Evolutionary conservation across 2,888 invertebrate genomes (phyloP).

Genomic region (Tenthredo notha): DNA sequence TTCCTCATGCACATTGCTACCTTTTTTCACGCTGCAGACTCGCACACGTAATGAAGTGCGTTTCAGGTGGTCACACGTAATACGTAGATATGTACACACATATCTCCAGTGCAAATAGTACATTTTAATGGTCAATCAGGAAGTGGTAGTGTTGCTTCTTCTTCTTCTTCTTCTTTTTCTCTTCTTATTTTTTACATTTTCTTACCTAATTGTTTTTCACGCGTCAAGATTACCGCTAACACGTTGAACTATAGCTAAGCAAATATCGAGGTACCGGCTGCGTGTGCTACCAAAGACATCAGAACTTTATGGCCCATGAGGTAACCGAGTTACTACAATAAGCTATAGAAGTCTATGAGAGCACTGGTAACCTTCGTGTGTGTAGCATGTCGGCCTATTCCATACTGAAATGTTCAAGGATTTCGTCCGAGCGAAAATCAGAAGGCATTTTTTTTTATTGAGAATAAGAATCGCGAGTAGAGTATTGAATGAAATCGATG

Average conservation of each 20-base stretch:
- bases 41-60: constrained; percentile 35
- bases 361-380: neutral
- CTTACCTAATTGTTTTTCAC: constrained; percentile 5
- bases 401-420: neutral
- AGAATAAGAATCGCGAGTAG: neutral
- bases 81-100: neutral
- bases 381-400: neutral
- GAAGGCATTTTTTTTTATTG: neutral
- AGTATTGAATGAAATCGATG: neutral
- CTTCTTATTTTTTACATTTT: neutral
- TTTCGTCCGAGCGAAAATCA: neutral
- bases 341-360: neutral
- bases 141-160: neutral
- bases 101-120: neutral
- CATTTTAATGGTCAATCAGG: constrained; percentile 32
- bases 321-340: neutral
- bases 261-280: neutral
- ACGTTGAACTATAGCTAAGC: neutral
- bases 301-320: constrained; percentile 21
- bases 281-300: neutral
- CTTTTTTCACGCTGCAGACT: neutral
- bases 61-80: constrained; percentile 37
- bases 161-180: neutral
- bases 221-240: neutral
- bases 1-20: neutral